Conservation (phyloP, 2,797 vertebrate species). For the Aselliscus stoliczkanus region DNA sequence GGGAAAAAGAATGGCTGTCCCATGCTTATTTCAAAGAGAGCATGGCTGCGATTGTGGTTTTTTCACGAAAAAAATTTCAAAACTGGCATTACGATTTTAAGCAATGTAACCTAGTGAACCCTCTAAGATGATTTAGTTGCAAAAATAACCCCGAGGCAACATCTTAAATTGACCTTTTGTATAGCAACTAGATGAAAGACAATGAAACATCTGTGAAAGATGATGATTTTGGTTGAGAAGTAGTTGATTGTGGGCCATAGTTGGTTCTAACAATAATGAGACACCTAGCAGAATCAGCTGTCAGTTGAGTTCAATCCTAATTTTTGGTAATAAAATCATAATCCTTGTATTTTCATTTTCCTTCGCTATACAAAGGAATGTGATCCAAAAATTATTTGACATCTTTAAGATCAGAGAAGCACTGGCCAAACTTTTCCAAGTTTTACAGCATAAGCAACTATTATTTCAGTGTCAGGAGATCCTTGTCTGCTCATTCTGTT, state of each 20-base stretch:
- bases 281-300: background rate
- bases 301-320: constrained; percentile 29
- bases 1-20: background rate
- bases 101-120: background rate
- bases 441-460: background rate
- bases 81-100: background rate
- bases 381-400: constrained; percentile 7
- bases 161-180: background rate
- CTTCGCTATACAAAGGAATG: background rate
- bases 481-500: background rate
- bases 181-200: background rate
- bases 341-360: constrained; percentile 7
- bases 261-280: constrained; percentile 33
- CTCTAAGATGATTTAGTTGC: background rate
- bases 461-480: background rate
- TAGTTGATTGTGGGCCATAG: background rate
- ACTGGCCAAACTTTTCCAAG: background rate
- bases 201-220: constrained; percentile 54
- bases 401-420: background rate
- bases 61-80: background rate
- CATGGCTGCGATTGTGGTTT: background rate
- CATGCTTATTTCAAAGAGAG: background rate
- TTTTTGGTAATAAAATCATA: constrained; percentile 2
- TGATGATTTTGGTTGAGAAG: constrained; percentile 16
- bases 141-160: constrained; percentile 22